Evolutionary conservation across 2,888 invertebrate genomes (phyloP).

Genomic region (Apodemia zela): DNA sequence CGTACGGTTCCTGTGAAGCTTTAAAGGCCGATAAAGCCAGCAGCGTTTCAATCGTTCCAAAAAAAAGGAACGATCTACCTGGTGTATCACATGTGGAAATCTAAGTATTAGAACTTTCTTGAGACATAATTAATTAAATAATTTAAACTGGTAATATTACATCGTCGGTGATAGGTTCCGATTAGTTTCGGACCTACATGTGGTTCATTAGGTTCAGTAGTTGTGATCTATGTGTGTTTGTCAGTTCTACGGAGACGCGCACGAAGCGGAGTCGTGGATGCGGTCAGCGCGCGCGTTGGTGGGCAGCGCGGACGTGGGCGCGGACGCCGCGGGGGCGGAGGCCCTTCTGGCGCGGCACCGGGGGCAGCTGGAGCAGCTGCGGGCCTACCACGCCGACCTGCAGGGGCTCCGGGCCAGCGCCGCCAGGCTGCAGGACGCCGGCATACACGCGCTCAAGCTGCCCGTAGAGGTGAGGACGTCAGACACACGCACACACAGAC

Average conservation of each 20-base stretch:
- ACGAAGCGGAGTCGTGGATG: constrained; percentile 98
- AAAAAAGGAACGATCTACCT: too few species aligned
- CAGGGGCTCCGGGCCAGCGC: constrained; percentile 90
- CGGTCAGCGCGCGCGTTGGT: constrained; percentile 96
- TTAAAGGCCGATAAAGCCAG: too few species aligned
- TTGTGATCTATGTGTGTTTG: not conserved
- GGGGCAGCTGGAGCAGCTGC: constrained; percentile 92
- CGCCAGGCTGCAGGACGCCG: constrained; percentile 86
- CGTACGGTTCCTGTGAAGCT: too few species aligned
- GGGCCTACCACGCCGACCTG: constrained; percentile 93
- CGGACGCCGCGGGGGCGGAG: constrained; percentile 94
- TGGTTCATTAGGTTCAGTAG: too few species aligned
- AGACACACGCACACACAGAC: too few species aligned
- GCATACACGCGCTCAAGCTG: constrained; percentile 47
- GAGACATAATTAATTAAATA: too few species aligned
- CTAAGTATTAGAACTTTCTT: too few species aligned
- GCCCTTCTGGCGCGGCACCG: constrained; percentile 93
- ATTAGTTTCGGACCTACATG: too few species aligned
- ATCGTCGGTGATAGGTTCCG: too few species aligned
- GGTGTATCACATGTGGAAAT: too few species aligned
- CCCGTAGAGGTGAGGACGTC: constrained; percentile 75
- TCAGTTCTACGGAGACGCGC: constrained; percentile 96
- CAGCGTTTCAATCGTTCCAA: too few species aligned
- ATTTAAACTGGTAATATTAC: too few species aligned
- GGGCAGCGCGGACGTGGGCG: constrained; percentile 93